Percentiles rank a stretch among this genome's conserved stretches.
Evolutionary conservation across 2,888 invertebrate genomes (phyloP).

Genomic region (Esperia sulphurella): DNA sequence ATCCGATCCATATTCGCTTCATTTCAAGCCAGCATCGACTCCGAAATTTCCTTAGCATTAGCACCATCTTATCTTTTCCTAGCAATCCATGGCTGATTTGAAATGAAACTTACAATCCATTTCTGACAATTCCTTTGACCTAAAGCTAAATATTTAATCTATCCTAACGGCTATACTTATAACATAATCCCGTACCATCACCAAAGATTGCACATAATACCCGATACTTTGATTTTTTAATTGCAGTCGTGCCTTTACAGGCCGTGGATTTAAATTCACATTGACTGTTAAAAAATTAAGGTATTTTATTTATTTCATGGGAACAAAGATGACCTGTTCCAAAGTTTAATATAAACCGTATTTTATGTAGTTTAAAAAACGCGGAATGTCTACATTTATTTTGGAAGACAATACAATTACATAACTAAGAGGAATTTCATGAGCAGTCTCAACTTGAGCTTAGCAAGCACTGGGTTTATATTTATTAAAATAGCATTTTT

Average conservation of each 20-base stretch:
- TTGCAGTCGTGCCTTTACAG: conserved; percentile 71
- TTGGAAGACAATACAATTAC: conserved; percentile 64
- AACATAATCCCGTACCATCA: conserved; percentile 80
- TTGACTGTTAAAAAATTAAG: conserved; percentile 75
- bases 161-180: conserved; percentile 53
- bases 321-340: conserved; percentile 52
- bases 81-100: conserved; percentile 56
- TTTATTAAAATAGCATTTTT: conserved; percentile 11
- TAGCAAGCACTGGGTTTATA: conserved; percentile 30
- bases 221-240: conserved; percentile 84
- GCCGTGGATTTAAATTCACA: conserved; percentile 46
- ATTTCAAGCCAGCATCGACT: conserved; percentile 73
- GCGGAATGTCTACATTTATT: conserved; percentile 49
- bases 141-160: conserved; percentile 37
- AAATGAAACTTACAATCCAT: conserved; percentile 63
- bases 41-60: conserved; percentile 28
- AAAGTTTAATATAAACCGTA: conserved; percentile 40
- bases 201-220: conserved; percentile 92
- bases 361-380: conserved; percentile 29
- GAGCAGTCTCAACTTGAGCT: conserved; percentile 16
- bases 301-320: conserved; percentile 47
- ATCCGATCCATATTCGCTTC: conserved; percentile 69
- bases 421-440: conserved; percentile 32
- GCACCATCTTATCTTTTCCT: conserved; percentile 53
- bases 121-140: conserved; percentile 39